Base-by-base conservation (phyloP, 2,113 vertebrate species). In the Neogobius melanostomus region DNA sequence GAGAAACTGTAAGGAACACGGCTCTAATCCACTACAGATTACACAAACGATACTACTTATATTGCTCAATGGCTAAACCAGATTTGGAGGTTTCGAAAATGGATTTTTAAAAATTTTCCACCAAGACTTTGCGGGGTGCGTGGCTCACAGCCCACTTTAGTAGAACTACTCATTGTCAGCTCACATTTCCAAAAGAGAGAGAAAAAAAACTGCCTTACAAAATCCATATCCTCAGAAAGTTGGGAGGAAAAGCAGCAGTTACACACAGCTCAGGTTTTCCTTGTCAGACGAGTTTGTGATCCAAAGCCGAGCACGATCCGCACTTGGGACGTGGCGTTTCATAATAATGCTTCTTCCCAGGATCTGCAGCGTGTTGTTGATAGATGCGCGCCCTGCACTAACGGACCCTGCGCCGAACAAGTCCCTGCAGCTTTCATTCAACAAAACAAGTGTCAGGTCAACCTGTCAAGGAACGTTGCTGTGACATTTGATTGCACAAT, bases 201-300 rank as follows among this genome's bases (percentile, higher is more conserved):
- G 75, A 66, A 60, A 76, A 67, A 11, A 8, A 75, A 59, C 65
- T 67, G 42, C 72, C 68, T 60, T 64, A 4, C 67, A 69, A 69
- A 56, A 70, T 51, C 71, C 68, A 62, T 68, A 28, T 80, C 71
- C 75, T 15, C 51, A 57, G 88, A 89, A 90, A 91, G 68, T 71
- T 42, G 63, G 88, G 81, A 71, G 54, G 63, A 77, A 80, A 84
- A 80, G 87, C 83, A 89, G 82, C 86, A 84, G 89, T 92, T 87
- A 83, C 72, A 83, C 79, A 85, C 81, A 72, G 17, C 71, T 80
- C 89, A 79, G 81, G 91, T 88, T 91, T 86, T 89, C 87, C 91
- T 89, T 8, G 91, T 92, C 71, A 53, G 75, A 90, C 91, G 5
- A 77, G 91, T 92, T 93, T 82, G 64, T 45, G 78, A 77, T 79